Base-by-base conservation (phyloP, 92 coral and sea anemone genomes). In the Pocillopora grandis region DNA sequence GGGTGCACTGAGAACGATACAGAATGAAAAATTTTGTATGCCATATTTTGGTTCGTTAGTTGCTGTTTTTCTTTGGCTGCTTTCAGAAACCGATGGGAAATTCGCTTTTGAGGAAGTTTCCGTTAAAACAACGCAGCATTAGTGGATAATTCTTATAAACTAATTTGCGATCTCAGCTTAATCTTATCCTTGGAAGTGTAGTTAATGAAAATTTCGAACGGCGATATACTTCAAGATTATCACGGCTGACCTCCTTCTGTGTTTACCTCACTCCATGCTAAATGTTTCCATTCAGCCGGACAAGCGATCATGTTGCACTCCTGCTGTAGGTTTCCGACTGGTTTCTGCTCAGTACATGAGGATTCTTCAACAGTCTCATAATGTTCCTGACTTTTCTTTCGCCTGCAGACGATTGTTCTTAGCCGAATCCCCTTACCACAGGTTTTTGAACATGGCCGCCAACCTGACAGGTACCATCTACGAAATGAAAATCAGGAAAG, bases 361-460 rank as follows among this genome's bases (percentile, higher is more conserved):
- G 80, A 58, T 62, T 85, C 98, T 1, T 82, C 69, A 18, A 91
- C 75, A 1, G 92, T 87, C 65, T 87, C 89, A 70, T 89, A 85
- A 76, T 57, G 85, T 27, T 87, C 92, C 12, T 80, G 76, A 12
- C 82, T 89, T 15, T 87, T 62, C 83, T 94, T 96, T 71, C 76
- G 90, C 18, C 98, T 90, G 66, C 98, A 96, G 20, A 87, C 85
- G 17, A 94, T 74, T 72, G 82, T 87, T 17, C 98, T 86, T 15
- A 83, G 82, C 80, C 94, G 98, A 64, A 70, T 62, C 5, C 98
- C 98, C 73, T 91, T 90, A 16, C 98, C 98, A 62, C 98, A 96
- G 2, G 98, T 89, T 85, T 87, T 66, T 19, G 98, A 96, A 72
- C 98, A 96, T 1, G 98, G 95, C 18, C 95, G 80, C 98, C 98